A percentile compares a stretch with the other conserved stretches of the same genome.
phyloP scores from a whole-genome alignment of 2,113 vertebrate species.

The Eidolon helvum region DNA sequence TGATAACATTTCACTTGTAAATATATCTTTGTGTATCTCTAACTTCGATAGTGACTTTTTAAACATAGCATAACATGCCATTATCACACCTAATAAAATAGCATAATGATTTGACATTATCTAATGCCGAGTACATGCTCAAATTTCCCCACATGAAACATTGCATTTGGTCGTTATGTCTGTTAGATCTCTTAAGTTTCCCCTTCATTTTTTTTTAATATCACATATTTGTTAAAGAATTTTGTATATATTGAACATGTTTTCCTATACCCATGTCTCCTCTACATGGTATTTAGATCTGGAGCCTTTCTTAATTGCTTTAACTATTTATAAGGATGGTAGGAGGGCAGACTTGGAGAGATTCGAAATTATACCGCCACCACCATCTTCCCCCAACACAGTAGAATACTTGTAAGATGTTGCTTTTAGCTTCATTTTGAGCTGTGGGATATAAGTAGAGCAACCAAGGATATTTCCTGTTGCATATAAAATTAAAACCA shows the following conservation, averaged over 20 bases:
- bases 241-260: background rate
- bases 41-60: background rate
- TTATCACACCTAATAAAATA: conserved; percentile 8
- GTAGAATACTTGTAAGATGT: background rate
- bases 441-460: background rate
- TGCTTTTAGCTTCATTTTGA: background rate
- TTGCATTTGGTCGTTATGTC: background rate
- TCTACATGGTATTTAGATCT: background rate
- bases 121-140: background rate
- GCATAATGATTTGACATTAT: background rate
- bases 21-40: background rate
- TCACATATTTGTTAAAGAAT: background rate
- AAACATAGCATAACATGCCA: background rate
- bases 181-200: background rate
- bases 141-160: background rate
- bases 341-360: background rate
- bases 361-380: background rate
- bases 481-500: background rate
- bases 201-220: background rate
- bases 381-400: background rate
- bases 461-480: background rate
- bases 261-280: background rate
- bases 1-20: background rate
- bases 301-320: conserved; percentile 14
- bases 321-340: background rate